Percentiles rank a stretch among this genome's conserved stretches.
These are phyloP conservation scores for Panagrolaimus sp. DNA, from an alignment of 1,140 invertebrate species.

Conservation along the genomic window DNA sequence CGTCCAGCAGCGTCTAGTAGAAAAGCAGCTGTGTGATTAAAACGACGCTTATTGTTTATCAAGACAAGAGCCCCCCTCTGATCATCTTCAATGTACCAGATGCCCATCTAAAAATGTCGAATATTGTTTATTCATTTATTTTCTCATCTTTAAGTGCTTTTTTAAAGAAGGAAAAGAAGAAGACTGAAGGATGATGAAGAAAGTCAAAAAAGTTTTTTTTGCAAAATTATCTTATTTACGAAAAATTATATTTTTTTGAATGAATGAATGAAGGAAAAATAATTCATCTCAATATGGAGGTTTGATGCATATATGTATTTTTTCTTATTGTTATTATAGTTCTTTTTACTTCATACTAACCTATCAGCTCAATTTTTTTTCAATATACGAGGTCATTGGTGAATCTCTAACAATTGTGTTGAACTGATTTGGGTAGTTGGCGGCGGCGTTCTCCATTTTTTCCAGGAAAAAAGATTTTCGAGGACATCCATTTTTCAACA, in stretches of 20 bases:
- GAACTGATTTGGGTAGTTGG: constrained; percentile 6
- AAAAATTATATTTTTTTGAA: too few species aligned
- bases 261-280: too few species aligned
- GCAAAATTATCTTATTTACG: too few species aligned
- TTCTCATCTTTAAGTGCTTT: too few species aligned
- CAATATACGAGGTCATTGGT: constrained; percentile 12
- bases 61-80: constrained; percentile 10
- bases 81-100: constrained; percentile 11
- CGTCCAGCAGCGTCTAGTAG: too few species aligned
- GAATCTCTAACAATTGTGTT: neutral
- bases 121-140: too few species aligned
- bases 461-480: neutral
- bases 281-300: too few species aligned
- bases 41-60: constrained; percentile 5
- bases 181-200: too few species aligned
- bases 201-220: too few species aligned
- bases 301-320: too few species aligned
- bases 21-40: too few species aligned
- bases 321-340: neutral
- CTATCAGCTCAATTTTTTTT: constrained; percentile 14
- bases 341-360: constrained; percentile 8
- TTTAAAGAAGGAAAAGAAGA: too few species aligned
- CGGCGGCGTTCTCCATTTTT: neutral
- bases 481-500: constrained; percentile 1
- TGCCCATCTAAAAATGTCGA: neutral